Evolutionary conservation across 2,113 vertebrate species (phyloP).

Genomic region (Barbus barbus): DNA sequence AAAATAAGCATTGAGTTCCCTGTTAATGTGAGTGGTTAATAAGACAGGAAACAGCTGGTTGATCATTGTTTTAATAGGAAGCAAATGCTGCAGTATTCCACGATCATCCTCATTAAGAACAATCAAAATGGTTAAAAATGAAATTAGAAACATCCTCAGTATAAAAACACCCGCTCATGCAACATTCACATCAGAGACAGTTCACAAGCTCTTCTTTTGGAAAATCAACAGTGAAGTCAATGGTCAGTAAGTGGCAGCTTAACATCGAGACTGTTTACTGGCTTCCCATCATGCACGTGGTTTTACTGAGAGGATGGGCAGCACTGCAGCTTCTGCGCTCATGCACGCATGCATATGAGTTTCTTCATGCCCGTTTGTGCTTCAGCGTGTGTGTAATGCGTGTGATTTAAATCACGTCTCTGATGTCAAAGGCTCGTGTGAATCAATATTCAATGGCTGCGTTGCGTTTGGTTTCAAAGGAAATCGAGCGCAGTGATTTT

Average conservation of each 20-base stretch:
- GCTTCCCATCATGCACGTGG: constrained; percentile 76
- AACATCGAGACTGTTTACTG: constrained; percentile 73
- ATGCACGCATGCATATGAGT: constrained; percentile 74
- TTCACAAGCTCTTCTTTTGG: constrained; percentile 68
- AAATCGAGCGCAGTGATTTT: neutral
- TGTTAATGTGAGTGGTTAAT: neutral
- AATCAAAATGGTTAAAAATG: constrained; percentile 72
- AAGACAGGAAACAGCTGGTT: neutral
- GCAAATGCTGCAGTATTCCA: constrained; percentile 74
- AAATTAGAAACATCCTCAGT: constrained; percentile 78
- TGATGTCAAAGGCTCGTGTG: constrained; percentile 52
- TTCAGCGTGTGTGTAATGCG: constrained; percentile 62
- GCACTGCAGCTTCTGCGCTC: constrained; percentile 62
- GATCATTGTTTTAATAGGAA: constrained; percentile 76
- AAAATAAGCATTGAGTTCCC: neutral
- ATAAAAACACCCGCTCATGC: constrained; percentile 81
- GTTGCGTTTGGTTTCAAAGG: constrained; percentile 62
- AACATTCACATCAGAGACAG: constrained; percentile 68
- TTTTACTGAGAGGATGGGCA: too few relatives aligned
- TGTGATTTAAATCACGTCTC: neutral
- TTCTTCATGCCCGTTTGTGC: constrained; percentile 73
- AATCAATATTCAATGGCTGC: constrained; percentile 60
- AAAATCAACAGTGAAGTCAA: constrained; percentile 56
- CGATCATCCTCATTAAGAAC: constrained; percentile 67
- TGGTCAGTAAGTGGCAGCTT: constrained; percentile 40